Evolutionary conservation across 2,113 vertebrate species (phyloP).

Genomic region (Tricholaema leucomelas): DNA sequence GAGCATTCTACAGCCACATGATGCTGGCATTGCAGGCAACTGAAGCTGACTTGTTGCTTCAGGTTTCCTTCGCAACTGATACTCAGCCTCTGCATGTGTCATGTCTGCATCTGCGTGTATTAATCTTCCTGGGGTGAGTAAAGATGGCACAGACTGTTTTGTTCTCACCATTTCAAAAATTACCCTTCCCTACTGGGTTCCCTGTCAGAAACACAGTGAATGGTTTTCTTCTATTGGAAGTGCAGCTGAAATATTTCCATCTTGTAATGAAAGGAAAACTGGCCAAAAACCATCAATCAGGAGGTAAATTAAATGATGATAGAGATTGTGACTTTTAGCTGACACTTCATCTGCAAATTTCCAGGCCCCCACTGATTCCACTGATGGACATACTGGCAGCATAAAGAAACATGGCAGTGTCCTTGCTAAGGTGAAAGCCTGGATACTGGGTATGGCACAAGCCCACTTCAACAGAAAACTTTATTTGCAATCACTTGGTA

Average conservation of each 20-base stretch:
- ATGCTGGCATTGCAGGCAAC: background rate
- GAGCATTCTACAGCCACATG: background rate
- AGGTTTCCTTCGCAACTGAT: background rate
- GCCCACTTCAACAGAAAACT: background rate
- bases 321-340: background rate
- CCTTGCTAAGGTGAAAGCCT: background rate
- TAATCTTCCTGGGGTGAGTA: background rate
- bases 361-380: background rate
- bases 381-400: background rate
- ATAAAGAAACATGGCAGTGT: background rate
- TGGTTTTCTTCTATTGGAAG: background rate
- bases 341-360: background rate
- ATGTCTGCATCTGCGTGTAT: conserved; percentile 33
- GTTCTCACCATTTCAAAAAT: conserved; percentile 52
- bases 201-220: conserved; percentile 47
- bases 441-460: background rate
- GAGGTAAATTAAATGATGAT: background rate
- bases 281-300: background rate
- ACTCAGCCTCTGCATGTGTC: background rate
- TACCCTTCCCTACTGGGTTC: conserved; percentile 37
- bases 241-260: background rate
- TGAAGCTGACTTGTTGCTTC: conserved; percentile 7
- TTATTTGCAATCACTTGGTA: background rate
- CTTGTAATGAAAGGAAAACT: background rate
- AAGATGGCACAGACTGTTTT: background rate